Evolutionary conservation across 2,888 invertebrate genomes (phyloP), one percentile per base, ranked within the genome.

Genomic region (Colletes collaris): DNA sequence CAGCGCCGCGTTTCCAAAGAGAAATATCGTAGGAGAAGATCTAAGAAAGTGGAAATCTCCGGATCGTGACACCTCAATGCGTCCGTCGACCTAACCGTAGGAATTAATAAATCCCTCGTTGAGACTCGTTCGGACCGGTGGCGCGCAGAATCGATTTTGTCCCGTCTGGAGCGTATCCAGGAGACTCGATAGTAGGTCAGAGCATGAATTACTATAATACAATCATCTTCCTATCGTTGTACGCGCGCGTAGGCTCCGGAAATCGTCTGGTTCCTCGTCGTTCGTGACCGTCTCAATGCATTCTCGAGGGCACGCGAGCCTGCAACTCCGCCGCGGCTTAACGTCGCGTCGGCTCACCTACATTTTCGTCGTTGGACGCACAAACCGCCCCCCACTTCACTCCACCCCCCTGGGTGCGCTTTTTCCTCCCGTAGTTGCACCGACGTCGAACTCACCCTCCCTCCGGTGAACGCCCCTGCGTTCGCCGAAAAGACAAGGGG

Each of bases 221-320:
- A 35, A 16, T 16, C 66, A 52, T 66, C 35, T 52, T 49, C 27
- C 19, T 11, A 49, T 46, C 27, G 50, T 44, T 53, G 35, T 63
- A 46, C 46, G 46, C 27, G 55, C 65, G 52, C 71, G 71, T 37
- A 10, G 66, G 66, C 55, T n/a, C 46, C 56, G 65, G 71, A 49
- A 65, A 66, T 66, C 64, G 66, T 40, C 46, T 60, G 27, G 76
- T 8, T 75, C 79, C 82, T 77, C 73, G 76, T 76, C 75, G 91
- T 89, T 89, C 91, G 91, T 92, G 92, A 92, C 91, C 86, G 86
- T 81, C 86, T 92, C 91, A 92, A 92, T 92, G 89, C 88, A 83
- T 79, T 79, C 71, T 62, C 69, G 80, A 76, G 82, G 84, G 80
- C 19, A 87, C 91, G 89, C 91, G 91, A 91, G 88, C 81, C 81